phyloP scores from a whole-genome alignment of 2,797 vertebrate genomes.

The Sebastiscus tertius region DNA sequence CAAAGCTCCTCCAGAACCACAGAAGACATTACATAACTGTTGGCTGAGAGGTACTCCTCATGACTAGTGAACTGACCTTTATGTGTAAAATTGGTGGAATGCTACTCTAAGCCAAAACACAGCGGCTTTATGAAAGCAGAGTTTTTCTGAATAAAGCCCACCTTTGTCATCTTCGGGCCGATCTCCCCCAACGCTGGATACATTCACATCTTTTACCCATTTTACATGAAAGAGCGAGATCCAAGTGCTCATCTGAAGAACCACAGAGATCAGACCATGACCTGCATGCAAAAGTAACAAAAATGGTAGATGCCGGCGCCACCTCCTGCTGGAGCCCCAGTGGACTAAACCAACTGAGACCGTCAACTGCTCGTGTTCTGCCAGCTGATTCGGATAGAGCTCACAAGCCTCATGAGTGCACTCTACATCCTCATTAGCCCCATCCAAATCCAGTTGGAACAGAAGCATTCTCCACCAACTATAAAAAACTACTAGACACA shows the following conservation, averaged over 20 bases:
- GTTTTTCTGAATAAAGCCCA: neutral
- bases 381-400: slow-evolving; percentile 3
- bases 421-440: neutral
- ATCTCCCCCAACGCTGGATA: neutral
- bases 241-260: neutral
- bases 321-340: neutral
- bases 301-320: neutral
- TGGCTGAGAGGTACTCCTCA: neutral
- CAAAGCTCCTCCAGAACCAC: neutral
- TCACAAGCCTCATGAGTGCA: neutral
- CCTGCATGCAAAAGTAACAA: neutral
- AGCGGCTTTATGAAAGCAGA: no score
- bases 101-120: neutral
- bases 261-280: neutral
- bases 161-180: neutral
- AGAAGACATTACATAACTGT: neutral
- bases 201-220: neutral
- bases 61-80: neutral
- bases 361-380: neutral
- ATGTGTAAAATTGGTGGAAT: neutral
- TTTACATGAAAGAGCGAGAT: neutral
- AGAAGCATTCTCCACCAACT: neutral
- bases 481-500: neutral
- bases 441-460: neutral
- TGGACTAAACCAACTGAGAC: neutral